Conservation (phyloP, 2,113 vertebrate genomes). For the Myodes glareolus region DNA sequence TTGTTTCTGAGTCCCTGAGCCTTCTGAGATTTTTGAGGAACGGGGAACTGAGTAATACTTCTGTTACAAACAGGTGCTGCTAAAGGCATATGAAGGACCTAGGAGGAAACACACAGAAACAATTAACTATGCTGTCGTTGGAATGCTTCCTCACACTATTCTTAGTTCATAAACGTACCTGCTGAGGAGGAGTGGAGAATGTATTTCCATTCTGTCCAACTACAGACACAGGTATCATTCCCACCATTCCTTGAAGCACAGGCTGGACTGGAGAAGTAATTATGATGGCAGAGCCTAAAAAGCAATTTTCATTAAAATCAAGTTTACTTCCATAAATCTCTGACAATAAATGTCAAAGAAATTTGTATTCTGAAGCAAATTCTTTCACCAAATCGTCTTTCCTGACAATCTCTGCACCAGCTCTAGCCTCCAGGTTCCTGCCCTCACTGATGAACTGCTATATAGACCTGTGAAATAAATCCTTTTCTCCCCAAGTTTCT, state of each 20-base stretch:
- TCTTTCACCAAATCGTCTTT: not conserved
- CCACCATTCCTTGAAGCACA: constrained; percentile 91
- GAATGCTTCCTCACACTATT: not conserved
- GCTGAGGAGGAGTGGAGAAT: constrained; percentile 90
- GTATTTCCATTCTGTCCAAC: constrained; percentile 90
- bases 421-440: not conserved
- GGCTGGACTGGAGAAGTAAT: constrained; percentile 94
- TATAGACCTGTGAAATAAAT: not conserved
- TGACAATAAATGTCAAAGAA: not conserved
- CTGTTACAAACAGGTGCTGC: constrained; percentile 85
- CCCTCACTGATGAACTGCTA: not conserved
- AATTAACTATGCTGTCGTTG: constrained; percentile 21
- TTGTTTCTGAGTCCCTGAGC: constrained; percentile 83
- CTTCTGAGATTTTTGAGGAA: constrained; percentile 88
- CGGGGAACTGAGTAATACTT: constrained; percentile 86
- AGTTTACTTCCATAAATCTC: not conserved
- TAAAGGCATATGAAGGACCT: constrained; percentile 89
- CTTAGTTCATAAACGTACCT: constrained; percentile 86
- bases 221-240: constrained; percentile 94
- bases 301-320: constrained; percentile 8
- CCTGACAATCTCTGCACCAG: not conserved
- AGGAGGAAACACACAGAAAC: not conserved
- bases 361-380: constrained; percentile 48
- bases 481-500: not conserved
- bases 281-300: constrained; percentile 93